These are phyloP conservation scores for Eira barbara DNA, from an alignment of 2,113 vertebrate species.

Conservation along the genomic window DNA sequence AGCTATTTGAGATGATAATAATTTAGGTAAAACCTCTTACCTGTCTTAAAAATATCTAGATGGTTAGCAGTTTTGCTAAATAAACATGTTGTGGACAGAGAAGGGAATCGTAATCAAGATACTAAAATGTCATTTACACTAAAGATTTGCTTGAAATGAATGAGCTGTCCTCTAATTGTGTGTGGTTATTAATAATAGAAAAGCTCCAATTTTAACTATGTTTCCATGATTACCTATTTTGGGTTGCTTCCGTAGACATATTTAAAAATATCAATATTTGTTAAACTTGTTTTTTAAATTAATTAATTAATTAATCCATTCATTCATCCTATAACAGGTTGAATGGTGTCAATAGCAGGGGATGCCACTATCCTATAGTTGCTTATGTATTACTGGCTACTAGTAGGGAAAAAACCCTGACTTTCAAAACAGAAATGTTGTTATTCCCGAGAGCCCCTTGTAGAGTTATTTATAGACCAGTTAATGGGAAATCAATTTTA, in stretches of 20 bases:
- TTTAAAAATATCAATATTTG: neutral
- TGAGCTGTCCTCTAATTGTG: neutral
- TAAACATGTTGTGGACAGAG: neutral
- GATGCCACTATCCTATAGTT: neutral
- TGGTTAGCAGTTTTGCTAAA: neutral
- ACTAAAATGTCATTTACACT: conserved; percentile 11
- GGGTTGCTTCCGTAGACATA: neutral
- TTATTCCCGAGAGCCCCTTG: neutral
- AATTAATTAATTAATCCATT: too few relatives aligned
- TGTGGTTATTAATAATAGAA: neutral
- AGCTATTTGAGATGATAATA: neutral
- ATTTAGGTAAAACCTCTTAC: conserved; percentile 3
- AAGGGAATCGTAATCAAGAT: neutral
- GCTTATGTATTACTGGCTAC: neutral
- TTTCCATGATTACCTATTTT: neutral
- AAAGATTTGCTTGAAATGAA: conserved; percentile 43
- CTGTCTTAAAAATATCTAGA: conserved; percentile 14
- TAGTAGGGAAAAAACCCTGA: neutral
- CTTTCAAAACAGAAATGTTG: neutral
- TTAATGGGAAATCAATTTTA: conserved; percentile 57
- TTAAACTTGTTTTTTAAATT: neutral
- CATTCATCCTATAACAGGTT: neutral
- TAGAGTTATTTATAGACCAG: conserved; percentile 7
- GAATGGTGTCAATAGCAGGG: neutral
- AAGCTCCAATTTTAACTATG: neutral